A percentile compares a stretch with the other conserved stretches of the same genome.
Conservation (phyloP, 2,797 vertebrate species). For the Champsocephalus esox region DNA sequence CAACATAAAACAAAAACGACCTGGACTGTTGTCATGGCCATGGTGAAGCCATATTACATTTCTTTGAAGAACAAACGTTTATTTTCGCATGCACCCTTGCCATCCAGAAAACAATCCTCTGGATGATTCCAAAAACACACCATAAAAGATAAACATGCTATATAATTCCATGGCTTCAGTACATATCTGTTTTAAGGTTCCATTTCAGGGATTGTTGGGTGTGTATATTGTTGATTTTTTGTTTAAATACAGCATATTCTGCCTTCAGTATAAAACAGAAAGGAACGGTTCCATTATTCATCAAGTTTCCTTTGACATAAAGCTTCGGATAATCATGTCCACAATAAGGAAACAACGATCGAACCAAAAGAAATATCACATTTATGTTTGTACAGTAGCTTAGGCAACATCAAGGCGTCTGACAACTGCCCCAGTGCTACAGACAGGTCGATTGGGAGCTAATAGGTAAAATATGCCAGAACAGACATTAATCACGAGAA, state of each 20-base stretch:
- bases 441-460: slow-evolving; percentile 48
- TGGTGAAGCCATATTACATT: slow-evolving; percentile 29
- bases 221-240: slow-evolving; percentile 2
- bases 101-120: slow-evolving; percentile 32
- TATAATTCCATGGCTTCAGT: slow-evolving; percentile 22
- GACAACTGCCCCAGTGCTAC: slow-evolving; percentile 44
- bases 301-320: slow-evolving; percentile 41
- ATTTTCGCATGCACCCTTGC: slow-evolving; percentile 18
- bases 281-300: slow-evolving; percentile 21
- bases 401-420: slow-evolving; percentile 34
- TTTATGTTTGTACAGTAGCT: slow-evolving; percentile 46
- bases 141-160: slow-evolving; percentile 13
- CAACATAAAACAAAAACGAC: slow-evolving; percentile 66
- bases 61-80: slow-evolving; percentile 51
- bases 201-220: background rate
- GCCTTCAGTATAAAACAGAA: slow-evolving; percentile 8
- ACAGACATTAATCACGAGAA: slow-evolving; percentile 52
- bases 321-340: slow-evolving; percentile 31
- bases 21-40: slow-evolving; percentile 45
- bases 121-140: slow-evolving; percentile 16
- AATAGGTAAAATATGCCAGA: slow-evolving; percentile 47
- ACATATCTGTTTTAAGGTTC: slow-evolving; percentile 10
- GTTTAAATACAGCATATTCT: background rate
- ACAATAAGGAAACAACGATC: slow-evolving; percentile 36
- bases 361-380: slow-evolving; percentile 43